Conservation (phyloP, 2,113 vertebrate species). For the Clarias magur region DNA sequence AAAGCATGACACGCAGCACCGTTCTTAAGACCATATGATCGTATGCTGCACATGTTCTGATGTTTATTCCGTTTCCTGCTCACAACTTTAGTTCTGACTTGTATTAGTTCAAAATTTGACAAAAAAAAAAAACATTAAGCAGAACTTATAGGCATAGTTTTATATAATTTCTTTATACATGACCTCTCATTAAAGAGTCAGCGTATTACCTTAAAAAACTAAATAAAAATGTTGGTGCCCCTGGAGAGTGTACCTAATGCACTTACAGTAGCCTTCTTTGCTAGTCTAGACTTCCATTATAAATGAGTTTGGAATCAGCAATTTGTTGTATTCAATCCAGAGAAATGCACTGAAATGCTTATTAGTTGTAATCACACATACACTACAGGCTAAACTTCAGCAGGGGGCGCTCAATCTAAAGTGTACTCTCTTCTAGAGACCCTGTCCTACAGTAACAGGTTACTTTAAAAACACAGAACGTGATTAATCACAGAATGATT, state of each 20-base stretch:
- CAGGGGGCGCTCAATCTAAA: slow-evolving; percentile 26
- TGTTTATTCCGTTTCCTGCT: neutral
- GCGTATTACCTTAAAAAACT: neutral
- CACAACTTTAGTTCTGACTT: neutral
- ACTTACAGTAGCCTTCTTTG: neutral
- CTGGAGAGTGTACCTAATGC: neutral
- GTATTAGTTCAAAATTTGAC: neutral
- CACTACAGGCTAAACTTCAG: neutral
- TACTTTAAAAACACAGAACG: neutral
- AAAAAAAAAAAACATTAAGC: neutral
- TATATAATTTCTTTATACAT: neutral
- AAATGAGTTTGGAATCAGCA: neutral
- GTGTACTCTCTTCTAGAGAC: slow-evolving; percentile 9
- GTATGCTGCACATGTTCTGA: neutral
- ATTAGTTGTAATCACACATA: neutral
- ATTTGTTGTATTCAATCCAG: neutral
- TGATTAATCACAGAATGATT: neutral
- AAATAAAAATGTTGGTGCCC: neutral
- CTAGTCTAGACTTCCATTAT: neutral
- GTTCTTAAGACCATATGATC: neutral
- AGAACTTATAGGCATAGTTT: neutral
- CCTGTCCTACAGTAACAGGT: slow-evolving; percentile 1
- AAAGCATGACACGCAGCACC: neutral
- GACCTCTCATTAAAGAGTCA: neutral
- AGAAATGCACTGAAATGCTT: neutral